Evolutionary conservation across 1,140 invertebrate species (phyloP), one percentile per base, ranked within the genome.

Genomic region (Tyrophagus putrescentiae): DNA sequence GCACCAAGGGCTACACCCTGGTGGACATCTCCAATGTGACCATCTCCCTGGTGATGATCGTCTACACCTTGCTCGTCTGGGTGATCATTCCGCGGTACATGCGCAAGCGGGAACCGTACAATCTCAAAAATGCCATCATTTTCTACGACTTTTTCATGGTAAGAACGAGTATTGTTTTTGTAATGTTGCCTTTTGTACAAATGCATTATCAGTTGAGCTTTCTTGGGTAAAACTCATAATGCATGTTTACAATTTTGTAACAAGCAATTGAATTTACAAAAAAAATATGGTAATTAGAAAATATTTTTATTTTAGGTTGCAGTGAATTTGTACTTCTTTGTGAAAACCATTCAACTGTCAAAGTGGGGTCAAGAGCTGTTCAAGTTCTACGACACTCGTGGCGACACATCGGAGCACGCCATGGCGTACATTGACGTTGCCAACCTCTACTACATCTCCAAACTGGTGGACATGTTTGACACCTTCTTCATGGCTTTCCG

Each of bases 391-490:
- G 23, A 57, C 31, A 57, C 56, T 41, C 18, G 6, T 13, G n/a
- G 11, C 4, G 56, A 57, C 21, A 9, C 6, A 6, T 36, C 56
- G 9, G 4, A 48, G 4, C 25, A 29, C 18, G 58, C 39, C 5
- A 58, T 57, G 58, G 4, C 29, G 18, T 57, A 59, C 16, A 60
- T 60, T 25, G 11, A 63, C 11, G 39, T 62, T n/a, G 62, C 60
- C 3, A 56, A 62, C 28, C 45, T 45, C 79, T 97, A 95, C 72
- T 98, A 94, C 74, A 84, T 95, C 72, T 95, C 91, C 45, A 98
- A 98, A 73, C 79, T 91, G 65, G 85, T 90, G 16, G 93, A 98
- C 77, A 94, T 96, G 73, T 81, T 87, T 23, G 92, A 97, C 74
- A 96, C 92, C 61, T 87, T 95, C 77, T 92, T 90, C 78, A 91